Conservation (phyloP, 2,113 vertebrate genomes). For the Tragelaphus imberbis region DNA sequence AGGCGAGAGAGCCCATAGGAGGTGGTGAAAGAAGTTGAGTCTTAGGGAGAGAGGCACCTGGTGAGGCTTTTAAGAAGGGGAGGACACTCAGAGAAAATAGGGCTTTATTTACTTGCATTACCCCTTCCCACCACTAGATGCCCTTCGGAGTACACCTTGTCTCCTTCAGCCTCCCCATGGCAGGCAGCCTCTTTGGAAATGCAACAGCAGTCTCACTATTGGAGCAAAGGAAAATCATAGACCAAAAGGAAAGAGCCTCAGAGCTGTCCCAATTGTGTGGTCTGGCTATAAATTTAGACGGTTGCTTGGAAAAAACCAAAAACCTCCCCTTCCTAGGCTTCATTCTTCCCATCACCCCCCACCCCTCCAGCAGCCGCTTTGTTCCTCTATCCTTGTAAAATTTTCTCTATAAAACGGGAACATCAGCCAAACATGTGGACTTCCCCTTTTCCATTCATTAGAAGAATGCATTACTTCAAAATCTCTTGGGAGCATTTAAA, state of each 20-base stretch:
- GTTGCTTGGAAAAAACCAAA: slow-evolving; percentile 25
- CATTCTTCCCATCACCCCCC: neutral
- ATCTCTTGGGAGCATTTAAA: slow-evolving; percentile 48
- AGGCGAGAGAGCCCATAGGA: neutral
- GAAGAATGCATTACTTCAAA: slow-evolving; percentile 57
- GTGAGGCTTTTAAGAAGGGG: neutral
- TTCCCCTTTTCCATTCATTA: slow-evolving; percentile 56
- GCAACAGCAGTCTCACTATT: neutral
- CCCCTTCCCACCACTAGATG: slow-evolving; percentile 65
- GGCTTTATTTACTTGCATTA: slow-evolving; percentile 40
- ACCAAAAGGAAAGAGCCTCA: slow-evolving; percentile 38
- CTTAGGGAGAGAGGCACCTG: neutral
- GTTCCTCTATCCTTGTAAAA: slow-evolving; percentile 49
- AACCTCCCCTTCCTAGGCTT: neutral
- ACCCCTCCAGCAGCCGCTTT: neutral
- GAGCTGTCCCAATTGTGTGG: slow-evolving; percentile 47
- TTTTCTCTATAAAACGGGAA: slow-evolving; percentile 64
- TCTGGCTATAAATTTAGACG: slow-evolving; percentile 61
- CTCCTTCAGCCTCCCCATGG: neutral
- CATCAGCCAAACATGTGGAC: slow-evolving; percentile 64
- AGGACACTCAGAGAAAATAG: neutral
- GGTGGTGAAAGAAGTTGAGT: neutral
- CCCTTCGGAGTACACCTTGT: slow-evolving; percentile 1
- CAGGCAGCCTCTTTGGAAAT: slow-evolving; percentile 31
- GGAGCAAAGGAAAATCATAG: slow-evolving; percentile 47